Evolutionary conservation across 2,797 vertebrate genomes (phyloP).

Genomic region (Eulemur rubriventer): DNA sequence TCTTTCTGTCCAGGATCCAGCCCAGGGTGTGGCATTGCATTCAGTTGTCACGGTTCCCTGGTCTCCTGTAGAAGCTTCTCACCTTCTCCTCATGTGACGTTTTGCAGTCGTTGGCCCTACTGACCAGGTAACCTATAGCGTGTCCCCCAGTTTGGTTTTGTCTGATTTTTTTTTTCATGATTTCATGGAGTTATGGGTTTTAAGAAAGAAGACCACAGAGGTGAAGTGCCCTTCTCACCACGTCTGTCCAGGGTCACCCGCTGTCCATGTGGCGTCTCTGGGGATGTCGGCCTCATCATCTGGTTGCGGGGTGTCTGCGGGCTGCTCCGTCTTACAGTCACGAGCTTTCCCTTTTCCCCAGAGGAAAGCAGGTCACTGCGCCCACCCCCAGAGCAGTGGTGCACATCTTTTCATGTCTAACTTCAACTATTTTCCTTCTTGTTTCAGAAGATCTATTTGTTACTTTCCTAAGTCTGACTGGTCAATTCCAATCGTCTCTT

Average conservation of each 20-base stretch:
- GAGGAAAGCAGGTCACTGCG: not conserved
- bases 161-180: not conserved
- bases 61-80: not conserved
- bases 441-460: not conserved
- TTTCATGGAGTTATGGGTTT: not conserved
- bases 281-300: too few species aligned
- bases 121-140: not conserved
- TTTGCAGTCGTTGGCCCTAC: not conserved
- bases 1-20: not conserved
- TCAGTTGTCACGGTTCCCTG: not conserved
- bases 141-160: not conserved
- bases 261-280: not conserved
- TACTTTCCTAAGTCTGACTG: not conserved
- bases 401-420: not conserved
- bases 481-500: not conserved
- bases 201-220: not conserved
- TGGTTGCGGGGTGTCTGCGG: not conserved
- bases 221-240: not conserved
- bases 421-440: not conserved
- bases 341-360: not conserved
- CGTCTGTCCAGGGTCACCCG: fast-evolving
- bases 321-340: not conserved
- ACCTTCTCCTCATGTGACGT: not conserved
- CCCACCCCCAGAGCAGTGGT: too few species aligned
- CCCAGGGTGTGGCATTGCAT: not conserved